These are phyloP conservation scores for Xyliphius kryptos DNA, from an alignment of 2,113 vertebrate species.

Conservation along the genomic window DNA sequence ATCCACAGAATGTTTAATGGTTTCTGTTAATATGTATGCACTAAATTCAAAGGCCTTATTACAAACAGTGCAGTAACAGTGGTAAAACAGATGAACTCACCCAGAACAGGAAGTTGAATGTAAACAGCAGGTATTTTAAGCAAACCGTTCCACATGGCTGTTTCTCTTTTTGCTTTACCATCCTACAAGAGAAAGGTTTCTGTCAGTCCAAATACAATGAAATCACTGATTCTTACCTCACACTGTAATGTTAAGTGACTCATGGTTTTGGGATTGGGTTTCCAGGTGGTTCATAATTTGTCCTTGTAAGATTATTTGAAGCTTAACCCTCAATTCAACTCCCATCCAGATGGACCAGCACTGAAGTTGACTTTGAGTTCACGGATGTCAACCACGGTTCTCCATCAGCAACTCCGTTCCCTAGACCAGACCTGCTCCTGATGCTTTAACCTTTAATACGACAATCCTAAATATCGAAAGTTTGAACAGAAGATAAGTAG, in stretches of 20 bases:
- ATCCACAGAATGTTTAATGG: not conserved
- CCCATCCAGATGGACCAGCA: too few species aligned
- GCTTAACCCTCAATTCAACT: too few species aligned
- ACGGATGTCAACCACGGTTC: too few species aligned
- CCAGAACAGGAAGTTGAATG: slow-evolving; percentile 98
- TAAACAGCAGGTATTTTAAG: slow-evolving; percentile 92
- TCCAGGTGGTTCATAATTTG: too few species aligned
- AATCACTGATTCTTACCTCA: not conserved
- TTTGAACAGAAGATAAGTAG: not conserved
- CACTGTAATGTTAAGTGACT: too few species aligned
- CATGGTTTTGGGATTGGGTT: too few species aligned
- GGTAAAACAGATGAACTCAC: slow-evolving; percentile 60
- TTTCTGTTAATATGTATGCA: too few species aligned
- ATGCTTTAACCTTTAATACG: not conserved
- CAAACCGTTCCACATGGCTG: slow-evolving; percentile 89
- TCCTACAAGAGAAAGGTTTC: slow-evolving; percentile 39
- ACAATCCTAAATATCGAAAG: not conserved
- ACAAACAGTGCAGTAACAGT: not conserved
- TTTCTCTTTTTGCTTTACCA: slow-evolving; percentile 77
- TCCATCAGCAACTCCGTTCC: too few species aligned
- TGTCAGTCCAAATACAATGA: not conserved
- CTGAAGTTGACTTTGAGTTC: too few species aligned
- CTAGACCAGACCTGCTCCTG: too few species aligned
- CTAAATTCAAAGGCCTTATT: too few species aligned
- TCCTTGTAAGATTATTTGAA: too few species aligned